A percentile compares a stretch with the other conserved stretches of the same genome.
These are phyloP conservation scores for Sitta carolinensis DNA, from an alignment of 2,797 vertebrate genomes.

Conservation along the genomic window DNA sequence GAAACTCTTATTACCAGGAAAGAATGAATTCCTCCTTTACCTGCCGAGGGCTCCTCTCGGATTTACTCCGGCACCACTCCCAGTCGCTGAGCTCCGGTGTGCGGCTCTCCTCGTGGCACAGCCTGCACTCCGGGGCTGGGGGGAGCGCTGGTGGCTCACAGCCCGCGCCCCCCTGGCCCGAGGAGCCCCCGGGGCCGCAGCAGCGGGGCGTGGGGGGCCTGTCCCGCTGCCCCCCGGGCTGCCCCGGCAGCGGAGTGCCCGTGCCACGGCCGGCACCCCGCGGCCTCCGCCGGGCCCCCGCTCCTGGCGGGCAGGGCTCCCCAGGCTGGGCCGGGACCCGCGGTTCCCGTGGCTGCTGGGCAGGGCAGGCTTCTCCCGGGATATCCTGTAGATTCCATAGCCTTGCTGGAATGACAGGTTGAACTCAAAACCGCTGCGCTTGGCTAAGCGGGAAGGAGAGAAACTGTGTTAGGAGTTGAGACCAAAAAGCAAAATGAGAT, in stretches of 20 bases:
- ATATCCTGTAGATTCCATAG: slow-evolving; percentile 89
- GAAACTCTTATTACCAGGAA: neutral
- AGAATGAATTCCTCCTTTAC: slow-evolving; percentile 63
- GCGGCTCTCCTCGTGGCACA: slow-evolving; percentile 85
- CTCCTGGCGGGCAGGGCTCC: slow-evolving; percentile 74
- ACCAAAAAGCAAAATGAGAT: neutral
- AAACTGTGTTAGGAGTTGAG: neutral
- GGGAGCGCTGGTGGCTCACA: slow-evolving; percentile 73
- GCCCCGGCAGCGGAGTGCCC: slow-evolving; percentile 73
- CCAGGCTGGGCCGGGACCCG: slow-evolving; percentile 75
- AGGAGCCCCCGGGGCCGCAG: neutral
- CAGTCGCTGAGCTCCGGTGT: slow-evolving; percentile 90
- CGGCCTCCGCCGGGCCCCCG: slow-evolving; percentile 62
- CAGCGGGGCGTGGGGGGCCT: neutral
- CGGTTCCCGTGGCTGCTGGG: slow-evolving; percentile 68
- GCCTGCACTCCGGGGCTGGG: slow-evolving; percentile 84
- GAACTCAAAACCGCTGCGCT: slow-evolving; percentile 88
- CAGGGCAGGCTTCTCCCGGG: slow-evolving; percentile 71
- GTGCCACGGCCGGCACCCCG: accelerated
- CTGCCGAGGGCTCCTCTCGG: slow-evolving; percentile 94
- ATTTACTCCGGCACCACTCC: slow-evolving; percentile 98
- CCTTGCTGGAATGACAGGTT: slow-evolving; percentile 92
- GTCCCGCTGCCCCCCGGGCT: neutral
- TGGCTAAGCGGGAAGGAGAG: slow-evolving; percentile 72
- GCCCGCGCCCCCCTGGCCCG: neutral